Percentiles rank a stretch among this genome's conserved stretches.
These are phyloP conservation scores for Morone saxatilis DNA, from an alignment of 2,113 vertebrate species.

Conservation along the genomic window DNA sequence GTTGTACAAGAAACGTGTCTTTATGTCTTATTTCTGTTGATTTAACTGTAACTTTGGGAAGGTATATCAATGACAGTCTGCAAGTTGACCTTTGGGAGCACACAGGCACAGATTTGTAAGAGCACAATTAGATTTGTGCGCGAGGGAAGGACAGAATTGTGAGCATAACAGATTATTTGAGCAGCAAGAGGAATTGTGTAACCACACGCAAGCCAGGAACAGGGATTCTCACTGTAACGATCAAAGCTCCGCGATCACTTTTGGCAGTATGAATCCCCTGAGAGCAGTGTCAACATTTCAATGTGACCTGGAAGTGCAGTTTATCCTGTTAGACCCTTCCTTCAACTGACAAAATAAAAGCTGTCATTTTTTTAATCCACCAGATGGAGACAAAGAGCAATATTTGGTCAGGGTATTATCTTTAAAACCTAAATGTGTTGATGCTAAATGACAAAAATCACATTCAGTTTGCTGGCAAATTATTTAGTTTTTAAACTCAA, in stretches of 20 bases:
- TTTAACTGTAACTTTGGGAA: background rate
- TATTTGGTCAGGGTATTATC: too few relatives aligned
- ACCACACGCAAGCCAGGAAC: background rate
- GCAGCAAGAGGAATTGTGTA: background rate
- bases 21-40: background rate
- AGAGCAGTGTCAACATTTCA: background rate
- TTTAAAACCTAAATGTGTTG: background rate
- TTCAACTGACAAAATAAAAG: background rate
- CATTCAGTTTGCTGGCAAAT: background rate
- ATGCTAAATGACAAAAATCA: background rate
- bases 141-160: background rate
- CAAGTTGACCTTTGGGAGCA: too few relatives aligned
- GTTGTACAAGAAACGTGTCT: background rate
- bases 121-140: background rate
- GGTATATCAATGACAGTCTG: background rate
- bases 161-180: background rate
- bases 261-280: background rate
- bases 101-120: background rate
- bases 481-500: too few relatives aligned
- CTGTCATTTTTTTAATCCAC: background rate
- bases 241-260: background rate
- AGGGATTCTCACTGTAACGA: background rate
- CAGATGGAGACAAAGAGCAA: background rate
- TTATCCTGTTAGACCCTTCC: background rate
- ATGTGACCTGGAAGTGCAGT: background rate